phyloP scores from a whole-genome alignment of 2,113 vertebrate genomes.

The Patagioenas fasciata region DNA sequence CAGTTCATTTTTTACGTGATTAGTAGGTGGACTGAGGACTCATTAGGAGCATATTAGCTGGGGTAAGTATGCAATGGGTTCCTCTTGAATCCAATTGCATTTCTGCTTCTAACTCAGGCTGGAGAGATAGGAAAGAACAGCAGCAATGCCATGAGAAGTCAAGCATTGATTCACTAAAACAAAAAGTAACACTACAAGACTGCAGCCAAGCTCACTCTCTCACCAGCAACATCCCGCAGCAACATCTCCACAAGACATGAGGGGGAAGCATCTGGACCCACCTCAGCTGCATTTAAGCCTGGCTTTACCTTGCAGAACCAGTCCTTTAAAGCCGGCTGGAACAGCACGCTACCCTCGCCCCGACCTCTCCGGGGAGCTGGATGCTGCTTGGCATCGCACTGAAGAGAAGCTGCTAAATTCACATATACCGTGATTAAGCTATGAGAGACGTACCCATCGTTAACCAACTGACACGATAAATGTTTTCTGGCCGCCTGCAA shows the following conservation, averaged over 20 bases:
- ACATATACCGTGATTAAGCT: too few relatives aligned
- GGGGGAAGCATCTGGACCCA: background rate
- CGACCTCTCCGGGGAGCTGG: background rate
- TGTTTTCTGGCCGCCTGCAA: too few relatives aligned
- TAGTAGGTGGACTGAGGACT: background rate
- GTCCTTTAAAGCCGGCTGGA: background rate
- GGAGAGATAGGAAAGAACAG: background rate
- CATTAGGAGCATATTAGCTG: background rate
- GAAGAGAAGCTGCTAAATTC: too few relatives aligned
- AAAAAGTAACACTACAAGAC: background rate
- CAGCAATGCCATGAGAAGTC: background rate
- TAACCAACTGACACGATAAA: too few relatives aligned
- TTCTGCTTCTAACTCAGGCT: background rate
- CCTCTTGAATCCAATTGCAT: background rate
- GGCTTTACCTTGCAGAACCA: background rate
- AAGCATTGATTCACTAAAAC: background rate
- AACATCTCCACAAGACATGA: rapidly evolving
- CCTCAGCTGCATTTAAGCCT: background rate
- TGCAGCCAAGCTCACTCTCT: background rate
- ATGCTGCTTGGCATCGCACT: background rate
- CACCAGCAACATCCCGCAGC: background rate
- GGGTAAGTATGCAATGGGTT: background rate
- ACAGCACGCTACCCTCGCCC: rapidly evolving
- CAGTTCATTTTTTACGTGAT: background rate
- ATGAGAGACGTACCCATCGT: too few relatives aligned